Conservation (phyloP, 1,140 invertebrate genomes). For the Sesamia nonagrioides region DNA sequence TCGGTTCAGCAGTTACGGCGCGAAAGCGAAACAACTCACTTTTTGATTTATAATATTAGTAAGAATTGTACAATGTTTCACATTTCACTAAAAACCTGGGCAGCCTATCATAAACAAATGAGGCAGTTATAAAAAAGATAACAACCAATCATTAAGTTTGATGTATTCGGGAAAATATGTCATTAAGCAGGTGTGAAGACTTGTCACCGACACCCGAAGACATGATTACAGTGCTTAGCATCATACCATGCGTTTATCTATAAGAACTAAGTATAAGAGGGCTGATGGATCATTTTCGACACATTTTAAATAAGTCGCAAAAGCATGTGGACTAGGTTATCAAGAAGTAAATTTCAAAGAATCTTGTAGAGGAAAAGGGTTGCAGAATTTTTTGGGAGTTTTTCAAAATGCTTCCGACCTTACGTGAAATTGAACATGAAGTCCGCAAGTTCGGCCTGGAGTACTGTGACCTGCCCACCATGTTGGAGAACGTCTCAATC, state of each 20-base stretch:
- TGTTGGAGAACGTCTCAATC: constrained; percentile 51
- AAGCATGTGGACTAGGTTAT: no score
- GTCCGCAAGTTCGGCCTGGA: constrained; percentile 51
- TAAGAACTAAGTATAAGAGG: background rate
- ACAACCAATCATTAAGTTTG: background rate
- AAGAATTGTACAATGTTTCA: no score
- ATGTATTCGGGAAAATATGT: constrained; percentile 7
- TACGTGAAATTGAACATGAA: constrained; percentile 15
- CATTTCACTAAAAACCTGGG: background rate
- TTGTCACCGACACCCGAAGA: background rate
- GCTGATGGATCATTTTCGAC: no score
- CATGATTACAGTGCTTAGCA: background rate
- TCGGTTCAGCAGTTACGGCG: no score
- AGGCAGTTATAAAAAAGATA: constrained; percentile 1
- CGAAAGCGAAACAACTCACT: no score
- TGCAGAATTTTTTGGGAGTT: no score
- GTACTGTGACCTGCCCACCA: constrained; percentile 55
- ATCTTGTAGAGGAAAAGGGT: no score
- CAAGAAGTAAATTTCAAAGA: no score
- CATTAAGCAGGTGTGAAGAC: background rate
- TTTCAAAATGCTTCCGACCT: no score
- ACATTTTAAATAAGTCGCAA: no score
- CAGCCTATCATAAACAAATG: background rate
- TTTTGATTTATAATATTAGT: no score
- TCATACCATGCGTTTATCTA: background rate